phyloP scores from a whole-genome alignment of 2,797 vertebrate genomes.

The Remorina albescens region DNA sequence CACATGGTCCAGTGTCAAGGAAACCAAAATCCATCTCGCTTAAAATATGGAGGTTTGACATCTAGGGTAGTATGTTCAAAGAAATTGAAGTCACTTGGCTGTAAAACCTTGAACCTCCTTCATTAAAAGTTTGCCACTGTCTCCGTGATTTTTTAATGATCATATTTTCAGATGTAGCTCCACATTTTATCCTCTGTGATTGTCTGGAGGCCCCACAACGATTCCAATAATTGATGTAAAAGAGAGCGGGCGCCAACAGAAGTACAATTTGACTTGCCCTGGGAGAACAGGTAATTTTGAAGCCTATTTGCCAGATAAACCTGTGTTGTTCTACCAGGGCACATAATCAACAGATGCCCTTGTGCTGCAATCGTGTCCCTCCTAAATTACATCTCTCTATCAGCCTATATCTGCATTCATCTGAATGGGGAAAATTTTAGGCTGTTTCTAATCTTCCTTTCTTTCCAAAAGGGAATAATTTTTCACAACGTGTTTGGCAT shows the following conservation, averaged over 20 bases:
- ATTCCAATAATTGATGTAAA: slow-evolving; percentile 54
- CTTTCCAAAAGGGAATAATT: slow-evolving; percentile 1
- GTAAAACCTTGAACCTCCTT: slow-evolving; percentile 13
- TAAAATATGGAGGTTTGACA: neutral
- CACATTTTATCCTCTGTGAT: slow-evolving; percentile 10
- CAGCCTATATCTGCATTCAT: slow-evolving; percentile 41
- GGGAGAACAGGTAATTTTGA: slow-evolving; percentile 60
- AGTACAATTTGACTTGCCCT: slow-evolving; percentile 43
- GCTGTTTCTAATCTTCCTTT: slow-evolving; percentile 13
- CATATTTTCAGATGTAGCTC: slow-evolving; percentile 8
- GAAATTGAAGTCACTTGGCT: neutral
- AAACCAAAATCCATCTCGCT: neutral
- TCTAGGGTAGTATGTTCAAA: neutral
- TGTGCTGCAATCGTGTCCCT: slow-evolving; percentile 41
- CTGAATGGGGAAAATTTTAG: slow-evolving; percentile 26
- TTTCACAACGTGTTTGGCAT: slow-evolving; percentile 16
- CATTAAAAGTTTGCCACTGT: slow-evolving; percentile 18
- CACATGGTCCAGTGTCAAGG: neutral
- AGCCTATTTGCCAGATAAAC: slow-evolving; percentile 66
- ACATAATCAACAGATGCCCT: slow-evolving; percentile 46
- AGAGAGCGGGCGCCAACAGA: slow-evolving; percentile 26
- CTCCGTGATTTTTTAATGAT: slow-evolving; percentile 15
- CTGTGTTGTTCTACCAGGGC: slow-evolving; percentile 63
- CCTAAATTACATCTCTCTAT: slow-evolving; percentile 51
- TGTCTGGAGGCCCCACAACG: slow-evolving; percentile 32